Conservation (phyloP, 2,888 invertebrate species). For the Parapristionchus giblindavisi region DNA sequence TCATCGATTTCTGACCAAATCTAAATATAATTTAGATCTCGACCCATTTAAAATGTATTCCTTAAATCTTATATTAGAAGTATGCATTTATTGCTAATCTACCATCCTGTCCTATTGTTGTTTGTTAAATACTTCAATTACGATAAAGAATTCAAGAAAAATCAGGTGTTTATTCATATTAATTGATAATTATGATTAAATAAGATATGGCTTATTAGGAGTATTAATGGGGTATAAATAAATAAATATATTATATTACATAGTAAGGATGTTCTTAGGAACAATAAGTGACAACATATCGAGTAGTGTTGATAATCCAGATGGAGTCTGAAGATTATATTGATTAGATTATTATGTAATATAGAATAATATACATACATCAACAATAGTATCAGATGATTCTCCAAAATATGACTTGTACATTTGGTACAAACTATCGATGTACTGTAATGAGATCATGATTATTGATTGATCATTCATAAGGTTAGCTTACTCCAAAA, state of each 20-base stretch:
- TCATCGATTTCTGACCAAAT: no score
- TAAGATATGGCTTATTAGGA: not conserved
- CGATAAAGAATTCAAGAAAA: not conserved
- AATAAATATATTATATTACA: not conserved
- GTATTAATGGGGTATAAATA: not conserved
- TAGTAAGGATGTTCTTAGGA: conserved; percentile 19
- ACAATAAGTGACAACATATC: not conserved
- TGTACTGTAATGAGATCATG: not conserved
- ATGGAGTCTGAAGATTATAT: not conserved
- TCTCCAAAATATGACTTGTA: not conserved
- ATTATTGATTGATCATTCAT: not conserved
- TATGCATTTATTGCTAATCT: not conserved
- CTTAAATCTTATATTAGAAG: no score
- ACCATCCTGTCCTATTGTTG: not conserved
- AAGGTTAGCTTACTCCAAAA: conserved; percentile 40
- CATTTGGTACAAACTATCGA: not conserved
- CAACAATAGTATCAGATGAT: not conserved
- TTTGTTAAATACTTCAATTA: not conserved
- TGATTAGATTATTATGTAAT: not conserved
- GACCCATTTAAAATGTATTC: no score
- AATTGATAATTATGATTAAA: no score
- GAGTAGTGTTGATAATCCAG: not conserved
- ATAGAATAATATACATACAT: not conserved
- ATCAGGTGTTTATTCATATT: no score
- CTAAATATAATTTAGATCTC: no score